Conservation (phyloP, 2,888 invertebrate genomes). For the Tanytarsus gracilentus region DNA sequence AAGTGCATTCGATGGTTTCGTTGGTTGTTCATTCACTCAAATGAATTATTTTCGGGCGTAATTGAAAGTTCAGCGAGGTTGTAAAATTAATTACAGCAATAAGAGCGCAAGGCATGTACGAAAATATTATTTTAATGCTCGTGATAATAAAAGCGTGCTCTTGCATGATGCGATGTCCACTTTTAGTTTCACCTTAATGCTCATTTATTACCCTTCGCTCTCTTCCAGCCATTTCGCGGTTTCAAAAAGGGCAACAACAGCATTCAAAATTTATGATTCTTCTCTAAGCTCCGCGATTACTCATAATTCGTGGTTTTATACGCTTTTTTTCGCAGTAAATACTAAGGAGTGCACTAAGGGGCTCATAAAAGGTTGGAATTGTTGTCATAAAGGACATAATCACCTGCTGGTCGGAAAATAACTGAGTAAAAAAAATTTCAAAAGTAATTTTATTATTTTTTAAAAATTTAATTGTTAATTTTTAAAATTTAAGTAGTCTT, state of each 20-base stretch:
- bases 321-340: not conserved
- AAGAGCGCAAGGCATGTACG: conserved; percentile 8
- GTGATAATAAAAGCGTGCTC: conserved; percentile 12
- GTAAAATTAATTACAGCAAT: conserved; percentile 8
- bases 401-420: too few relatives aligned
- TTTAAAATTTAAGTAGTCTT: too few relatives aligned
- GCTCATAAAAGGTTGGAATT: not conserved
- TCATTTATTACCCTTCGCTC: not conserved
- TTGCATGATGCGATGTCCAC: conserved; percentile 12
- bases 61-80: conserved; percentile 9
- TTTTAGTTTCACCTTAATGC: conserved; percentile 4
- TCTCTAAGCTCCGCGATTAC: not conserved
- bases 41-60: not conserved
- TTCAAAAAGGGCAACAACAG: too few relatives aligned
- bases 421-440: too few relatives aligned
- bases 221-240: too few relatives aligned
- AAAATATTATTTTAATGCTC: conserved; percentile 6
- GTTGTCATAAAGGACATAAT: not conserved
- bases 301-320: not conserved
- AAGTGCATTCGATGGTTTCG: not conserved
- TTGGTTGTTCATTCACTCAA: not conserved
- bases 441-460: too few relatives aligned
- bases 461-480: too few relatives aligned
- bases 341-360: not conserved
- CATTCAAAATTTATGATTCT: too few relatives aligned